Conservation (phyloP, 2,113 vertebrate species). For the Etheostoma cragini region DNA sequence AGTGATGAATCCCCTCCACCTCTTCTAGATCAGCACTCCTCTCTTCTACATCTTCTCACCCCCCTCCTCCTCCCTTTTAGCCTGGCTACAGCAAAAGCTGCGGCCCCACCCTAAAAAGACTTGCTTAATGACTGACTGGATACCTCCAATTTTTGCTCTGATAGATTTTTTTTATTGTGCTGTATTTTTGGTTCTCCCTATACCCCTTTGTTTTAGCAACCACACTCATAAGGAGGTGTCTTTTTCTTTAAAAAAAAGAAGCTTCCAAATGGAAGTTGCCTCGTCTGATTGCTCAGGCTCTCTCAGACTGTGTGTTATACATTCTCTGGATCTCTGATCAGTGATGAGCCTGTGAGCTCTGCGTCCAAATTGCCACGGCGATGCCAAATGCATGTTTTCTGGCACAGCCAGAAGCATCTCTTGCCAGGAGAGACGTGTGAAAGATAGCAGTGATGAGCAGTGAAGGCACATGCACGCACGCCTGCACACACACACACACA, state of each 20-base stretch:
- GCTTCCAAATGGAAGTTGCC: slow-evolving; percentile 9
- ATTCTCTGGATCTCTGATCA: slow-evolving; percentile 51
- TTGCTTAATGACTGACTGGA: slow-evolving; percentile 74
- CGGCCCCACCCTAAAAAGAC: slow-evolving; percentile 80
- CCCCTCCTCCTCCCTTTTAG: slow-evolving; percentile 52
- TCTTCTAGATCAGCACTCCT: slow-evolving; percentile 65
- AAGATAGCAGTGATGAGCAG: slow-evolving; percentile 65
- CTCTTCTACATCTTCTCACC: slow-evolving; percentile 68
- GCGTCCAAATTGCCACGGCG: slow-evolving; percentile 50
- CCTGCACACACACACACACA: slow-evolving; percentile 19
- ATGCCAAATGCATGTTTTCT: slow-evolving; percentile 72
- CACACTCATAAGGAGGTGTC: slow-evolving; percentile 14
- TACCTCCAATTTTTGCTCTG: slow-evolving; percentile 56
- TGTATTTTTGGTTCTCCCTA: slow-evolving; percentile 14
- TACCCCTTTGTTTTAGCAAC: background rate
- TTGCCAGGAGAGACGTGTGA: slow-evolving; percentile 64
- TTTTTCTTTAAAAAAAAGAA: slow-evolving; percentile 4
- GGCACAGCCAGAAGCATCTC: slow-evolving; percentile 49
- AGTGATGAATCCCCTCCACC: slow-evolving; percentile 72
- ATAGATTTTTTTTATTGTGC: slow-evolving; percentile 22
- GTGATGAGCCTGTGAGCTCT: slow-evolving; percentile 38
- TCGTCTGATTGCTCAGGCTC: slow-evolving; percentile 46
- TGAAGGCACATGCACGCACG: background rate
- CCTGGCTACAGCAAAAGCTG: slow-evolving; percentile 60
- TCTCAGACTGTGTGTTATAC: slow-evolving; percentile 38